Conservation (phyloP, 2,113 vertebrate species). For the Mobula hypostoma region DNA sequence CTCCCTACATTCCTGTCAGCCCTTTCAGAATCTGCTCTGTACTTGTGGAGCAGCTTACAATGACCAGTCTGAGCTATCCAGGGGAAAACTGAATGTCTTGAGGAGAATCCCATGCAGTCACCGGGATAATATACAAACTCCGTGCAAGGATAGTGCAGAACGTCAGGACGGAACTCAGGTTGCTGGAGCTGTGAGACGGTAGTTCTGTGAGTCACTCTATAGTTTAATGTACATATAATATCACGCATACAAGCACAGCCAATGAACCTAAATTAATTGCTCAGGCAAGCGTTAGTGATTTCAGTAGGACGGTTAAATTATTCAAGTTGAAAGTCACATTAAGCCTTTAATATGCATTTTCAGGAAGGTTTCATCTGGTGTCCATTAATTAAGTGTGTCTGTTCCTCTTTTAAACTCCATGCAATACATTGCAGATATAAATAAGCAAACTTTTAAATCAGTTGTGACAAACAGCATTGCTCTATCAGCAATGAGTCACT, state of each 20-base stretch:
- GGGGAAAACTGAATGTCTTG: too few relatives aligned
- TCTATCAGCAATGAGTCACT: neutral
- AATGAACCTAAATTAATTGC: neutral
- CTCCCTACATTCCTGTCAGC: too few relatives aligned
- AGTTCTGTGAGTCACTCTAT: neutral
- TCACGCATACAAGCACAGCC: neutral
- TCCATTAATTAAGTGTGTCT: neutral
- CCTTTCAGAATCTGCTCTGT: too few relatives aligned
- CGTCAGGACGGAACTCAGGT: too few relatives aligned
- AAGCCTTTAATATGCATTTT: neutral
- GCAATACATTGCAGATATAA: neutral
- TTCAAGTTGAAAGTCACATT: neutral
- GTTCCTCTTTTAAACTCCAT: neutral
- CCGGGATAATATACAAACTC: too few relatives aligned
- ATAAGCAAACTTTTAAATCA: neutral
- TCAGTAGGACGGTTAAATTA: neutral
- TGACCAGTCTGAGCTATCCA: too few relatives aligned
- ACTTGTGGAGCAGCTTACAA: too few relatives aligned
- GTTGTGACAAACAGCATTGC: neutral
- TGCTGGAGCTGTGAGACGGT: too few relatives aligned
- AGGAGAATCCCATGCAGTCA: too few relatives aligned
- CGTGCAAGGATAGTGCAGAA: too few relatives aligned
- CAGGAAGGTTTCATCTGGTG: neutral
- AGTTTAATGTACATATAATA: neutral
- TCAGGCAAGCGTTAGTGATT: neutral